Percentiles rank a stretch among this genome's conserved stretches.
These are phyloP conservation scores for Bugulina stolonifera DNA, from an alignment of 2,888 invertebrate genomes.

Conservation along the genomic window DNA sequence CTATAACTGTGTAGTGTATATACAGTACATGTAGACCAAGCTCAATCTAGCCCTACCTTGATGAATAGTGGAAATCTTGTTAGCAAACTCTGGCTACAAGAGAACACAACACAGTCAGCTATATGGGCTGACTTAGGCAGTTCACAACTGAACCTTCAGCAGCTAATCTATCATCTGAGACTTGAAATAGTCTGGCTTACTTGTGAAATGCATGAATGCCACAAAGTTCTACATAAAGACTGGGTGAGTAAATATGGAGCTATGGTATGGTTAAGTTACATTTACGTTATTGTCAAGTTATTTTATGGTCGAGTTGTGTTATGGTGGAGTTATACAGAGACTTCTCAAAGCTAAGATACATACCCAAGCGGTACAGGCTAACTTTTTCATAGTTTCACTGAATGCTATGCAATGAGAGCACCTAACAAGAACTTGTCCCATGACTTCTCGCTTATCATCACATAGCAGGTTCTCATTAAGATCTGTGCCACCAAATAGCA, in stretches of 20 bases:
- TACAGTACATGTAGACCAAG: too few relatives aligned
- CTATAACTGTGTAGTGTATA: too few relatives aligned
- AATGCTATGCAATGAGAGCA: slow-evolving; percentile 30
- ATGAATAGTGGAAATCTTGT: neutral
- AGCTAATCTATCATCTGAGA: too few relatives aligned
- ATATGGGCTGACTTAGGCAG: neutral
- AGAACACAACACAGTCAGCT: neutral
- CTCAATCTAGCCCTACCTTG: too few relatives aligned
- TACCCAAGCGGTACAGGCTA: slow-evolving; percentile 23
- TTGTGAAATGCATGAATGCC: too few relatives aligned
- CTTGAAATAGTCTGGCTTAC: too few relatives aligned
- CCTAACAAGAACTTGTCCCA: slow-evolving; percentile 35
- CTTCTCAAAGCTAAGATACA: neutral
- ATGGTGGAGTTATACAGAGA: neutral
- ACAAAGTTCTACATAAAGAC: too few relatives aligned
- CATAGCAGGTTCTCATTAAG: slow-evolving; percentile 36
- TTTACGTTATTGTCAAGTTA: too few relatives aligned
- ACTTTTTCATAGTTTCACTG: neutral
- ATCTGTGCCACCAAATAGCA: slow-evolving; percentile 45
- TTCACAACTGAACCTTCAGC: neutral
- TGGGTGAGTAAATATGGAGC: too few relatives aligned
- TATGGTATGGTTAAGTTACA: too few relatives aligned
- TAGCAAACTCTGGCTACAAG: neutral
- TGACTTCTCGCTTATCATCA: slow-evolving; percentile 32
- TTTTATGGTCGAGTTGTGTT: too few relatives aligned